Conservation (phyloP, 2,797 vertebrate species). For the Macropodus opercularis region DNA sequence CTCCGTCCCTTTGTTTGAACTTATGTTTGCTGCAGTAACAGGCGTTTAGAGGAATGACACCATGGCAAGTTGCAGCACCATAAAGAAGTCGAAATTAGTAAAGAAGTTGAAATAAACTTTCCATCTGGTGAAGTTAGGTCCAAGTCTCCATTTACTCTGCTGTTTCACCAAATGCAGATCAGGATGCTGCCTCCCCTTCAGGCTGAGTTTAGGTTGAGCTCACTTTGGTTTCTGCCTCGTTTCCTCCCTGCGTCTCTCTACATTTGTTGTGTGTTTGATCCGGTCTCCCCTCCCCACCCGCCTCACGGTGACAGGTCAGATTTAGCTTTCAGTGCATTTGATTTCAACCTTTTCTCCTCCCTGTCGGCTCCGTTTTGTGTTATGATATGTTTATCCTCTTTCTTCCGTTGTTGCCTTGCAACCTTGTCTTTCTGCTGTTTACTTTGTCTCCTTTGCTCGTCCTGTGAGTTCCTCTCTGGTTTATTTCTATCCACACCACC, state of each 20-base stretch:
- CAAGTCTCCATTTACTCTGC: constrained; percentile 26
- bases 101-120: no score
- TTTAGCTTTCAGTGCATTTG: constrained; percentile 40
- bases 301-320: constrained; percentile 17
- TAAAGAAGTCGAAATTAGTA: no score
- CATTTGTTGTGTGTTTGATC: constrained; percentile 35
- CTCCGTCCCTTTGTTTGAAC: no score
- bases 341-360: constrained; percentile 34
- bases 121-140: constrained; percentile 31
- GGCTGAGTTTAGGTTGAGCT: constrained; percentile 32
- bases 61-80: no score
- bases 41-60: no score
- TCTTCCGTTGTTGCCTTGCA: no score
- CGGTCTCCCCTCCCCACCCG: constrained; percentile 8
- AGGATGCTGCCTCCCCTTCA: constrained; percentile 40
- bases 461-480: background rate
- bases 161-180: constrained; percentile 44
- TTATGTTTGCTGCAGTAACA: no score
- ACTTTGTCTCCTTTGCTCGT: background rate
- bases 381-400: background rate
- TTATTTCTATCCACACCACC: no score
- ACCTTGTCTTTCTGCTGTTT: background rate
- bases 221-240: constrained; percentile 36
- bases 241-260: constrained; percentile 39
- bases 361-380: constrained; percentile 32